Evolutionary conservation across 1,140 invertebrate species (phyloP).

Genomic region (Aphelinus certus): DNA sequence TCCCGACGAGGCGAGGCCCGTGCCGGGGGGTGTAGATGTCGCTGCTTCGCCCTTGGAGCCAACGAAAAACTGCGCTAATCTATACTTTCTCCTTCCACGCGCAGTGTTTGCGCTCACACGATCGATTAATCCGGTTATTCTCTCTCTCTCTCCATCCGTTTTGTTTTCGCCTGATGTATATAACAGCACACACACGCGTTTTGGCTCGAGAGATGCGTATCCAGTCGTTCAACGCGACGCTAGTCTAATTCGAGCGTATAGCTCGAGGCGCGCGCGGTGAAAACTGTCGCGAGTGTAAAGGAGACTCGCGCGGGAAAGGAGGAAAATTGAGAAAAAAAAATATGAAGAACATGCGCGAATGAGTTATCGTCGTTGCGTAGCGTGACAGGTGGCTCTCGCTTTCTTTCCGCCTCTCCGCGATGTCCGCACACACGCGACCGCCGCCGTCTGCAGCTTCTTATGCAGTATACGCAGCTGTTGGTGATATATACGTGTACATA

Average conservation of each 20-base stretch:
- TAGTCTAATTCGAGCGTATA: neutral
- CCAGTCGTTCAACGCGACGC: no score
- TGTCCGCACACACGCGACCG: neutral
- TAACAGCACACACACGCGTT: no score
- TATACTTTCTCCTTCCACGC: neutral
- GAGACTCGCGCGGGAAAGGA: constrained; percentile 27
- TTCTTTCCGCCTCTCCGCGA: neutral
- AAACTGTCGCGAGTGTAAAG: neutral
- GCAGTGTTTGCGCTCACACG: neutral
- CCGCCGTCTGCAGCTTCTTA: neutral
- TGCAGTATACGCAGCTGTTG: neutral
- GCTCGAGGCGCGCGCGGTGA: neutral
- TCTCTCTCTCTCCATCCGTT: neutral
- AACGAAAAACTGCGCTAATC: no score
- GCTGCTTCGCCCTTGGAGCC: no score
- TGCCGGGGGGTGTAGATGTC: no score
- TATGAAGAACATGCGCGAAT: neutral
- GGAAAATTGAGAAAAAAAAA: constrained; percentile 25
- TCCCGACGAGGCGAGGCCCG: no score
- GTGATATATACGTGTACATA: no score
- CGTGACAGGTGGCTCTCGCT: constrained; percentile 26
- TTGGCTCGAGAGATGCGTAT: no score
- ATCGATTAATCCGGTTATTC: constrained; percentile 3
- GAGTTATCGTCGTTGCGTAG: neutral
- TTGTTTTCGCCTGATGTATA: no score